These are phyloP conservation scores for Kryptolebias marmoratus DNA, from an alignment of 2,113 vertebrate genomes.

Conservation along the genomic window DNA sequence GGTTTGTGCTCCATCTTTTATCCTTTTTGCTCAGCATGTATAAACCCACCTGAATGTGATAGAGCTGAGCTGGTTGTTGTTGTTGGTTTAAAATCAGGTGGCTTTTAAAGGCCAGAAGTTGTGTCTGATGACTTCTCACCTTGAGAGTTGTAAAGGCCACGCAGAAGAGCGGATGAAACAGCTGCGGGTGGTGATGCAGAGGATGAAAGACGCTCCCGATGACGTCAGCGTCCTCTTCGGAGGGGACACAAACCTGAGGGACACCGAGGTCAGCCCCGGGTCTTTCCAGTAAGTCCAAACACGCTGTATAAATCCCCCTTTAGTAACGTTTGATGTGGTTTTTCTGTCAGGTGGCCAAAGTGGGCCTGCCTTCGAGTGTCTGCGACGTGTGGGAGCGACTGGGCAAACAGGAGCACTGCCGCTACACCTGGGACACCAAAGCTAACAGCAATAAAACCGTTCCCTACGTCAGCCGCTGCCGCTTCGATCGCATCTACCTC, in stretches of 20 bases:
- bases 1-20: conserved; percentile 72
- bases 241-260: conserved; percentile 95
- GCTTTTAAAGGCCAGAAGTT: conserved; percentile 84
- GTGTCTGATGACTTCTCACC: conserved; percentile 93
- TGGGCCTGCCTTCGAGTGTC: conserved; percentile 84
- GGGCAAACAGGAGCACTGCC: conserved; percentile 88
- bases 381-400: conserved; percentile 91
- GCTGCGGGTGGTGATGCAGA: conserved; percentile 80
- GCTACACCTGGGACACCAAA: conserved; percentile 94
- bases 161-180: conserved; percentile 87
- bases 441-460: conserved; percentile 86
- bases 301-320: neutral
- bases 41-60: no score
- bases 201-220: conserved; percentile 81
- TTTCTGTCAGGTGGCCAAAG: conserved; percentile 82
- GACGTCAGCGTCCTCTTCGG: conserved; percentile 90
- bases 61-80: neutral
- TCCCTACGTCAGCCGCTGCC: conserved; percentile 78
- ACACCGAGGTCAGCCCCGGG: conserved; percentile 83
- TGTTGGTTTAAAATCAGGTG: conserved; percentile 75
- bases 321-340: conserved; percentile 11
- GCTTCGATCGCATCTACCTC: conserved; percentile 91
- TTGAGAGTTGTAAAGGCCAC: conserved; percentile 92
- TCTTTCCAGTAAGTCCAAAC: neutral
- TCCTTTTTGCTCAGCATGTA: neutral